Percentiles rank a stretch among this genome's conserved stretches.
Conservation (phyloP, 2,113 vertebrate genomes). For the Rhinichthys klamathensis region DNA sequence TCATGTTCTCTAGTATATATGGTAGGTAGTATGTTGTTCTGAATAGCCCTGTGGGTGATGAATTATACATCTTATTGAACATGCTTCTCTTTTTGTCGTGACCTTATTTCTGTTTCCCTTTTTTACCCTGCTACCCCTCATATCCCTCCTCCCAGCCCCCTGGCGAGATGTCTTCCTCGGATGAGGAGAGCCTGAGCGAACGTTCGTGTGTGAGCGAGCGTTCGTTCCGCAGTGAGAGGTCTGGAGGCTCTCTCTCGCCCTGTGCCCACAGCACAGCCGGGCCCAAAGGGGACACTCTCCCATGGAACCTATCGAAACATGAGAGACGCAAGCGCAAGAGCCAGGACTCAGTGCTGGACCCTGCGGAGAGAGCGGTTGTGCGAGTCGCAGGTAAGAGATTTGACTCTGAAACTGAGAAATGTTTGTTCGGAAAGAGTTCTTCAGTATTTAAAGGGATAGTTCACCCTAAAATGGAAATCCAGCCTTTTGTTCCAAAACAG, state of each 20-base stretch:
- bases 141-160: constrained; percentile 36
- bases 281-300: constrained; percentile 90
- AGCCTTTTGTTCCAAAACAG: neutral
- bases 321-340: constrained; percentile 96
- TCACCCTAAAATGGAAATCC: neutral
- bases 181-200: constrained; percentile 96
- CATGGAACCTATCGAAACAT: constrained; percentile 96
- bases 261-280: constrained; percentile 82
- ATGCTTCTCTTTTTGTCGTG: constrained; percentile 8
- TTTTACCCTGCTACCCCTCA: constrained; percentile 20
- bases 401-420: neutral
- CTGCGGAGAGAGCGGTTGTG: constrained; percentile 95
- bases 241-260: constrained; percentile 91
- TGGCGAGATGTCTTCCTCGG: constrained; percentile 90
- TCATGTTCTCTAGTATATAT: constrained; percentile 51
- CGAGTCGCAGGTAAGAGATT: constrained; percentile 90
- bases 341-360: constrained; percentile 96
- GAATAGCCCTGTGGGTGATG: constrained; percentile 38
- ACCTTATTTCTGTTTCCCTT: constrained; percentile 31
- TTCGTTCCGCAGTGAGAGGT: constrained; percentile 90
- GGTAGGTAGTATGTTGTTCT: neutral
- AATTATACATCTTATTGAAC: constrained; percentile 62
- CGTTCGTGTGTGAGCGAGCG: constrained; percentile 89
- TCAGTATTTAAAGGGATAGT: neutral
- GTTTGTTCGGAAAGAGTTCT: neutral